Conservation (phyloP, 2,888 invertebrate genomes). For the Melinaea menophilus region DNA sequence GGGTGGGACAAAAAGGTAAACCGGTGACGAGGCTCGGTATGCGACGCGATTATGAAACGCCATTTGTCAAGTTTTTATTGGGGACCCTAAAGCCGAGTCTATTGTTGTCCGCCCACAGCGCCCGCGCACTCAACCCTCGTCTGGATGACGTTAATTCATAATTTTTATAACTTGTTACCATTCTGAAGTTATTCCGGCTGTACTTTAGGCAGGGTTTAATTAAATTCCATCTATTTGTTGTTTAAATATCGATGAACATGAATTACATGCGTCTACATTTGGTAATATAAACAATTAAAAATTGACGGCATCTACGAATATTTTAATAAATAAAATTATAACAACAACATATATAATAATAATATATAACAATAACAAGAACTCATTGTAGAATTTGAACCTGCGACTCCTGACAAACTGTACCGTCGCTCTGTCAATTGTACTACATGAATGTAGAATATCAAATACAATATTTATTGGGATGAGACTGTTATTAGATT, state of each 20-base stretch:
- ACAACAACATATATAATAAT: no score
- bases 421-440: no score
- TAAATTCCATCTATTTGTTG: conserved; percentile 28
- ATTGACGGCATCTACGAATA: no score
- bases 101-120: conserved; percentile 54
- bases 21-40: conserved; percentile 69
- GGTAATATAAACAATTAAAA: no score
- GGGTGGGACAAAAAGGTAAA: conserved; percentile 59
- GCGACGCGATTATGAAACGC: conserved; percentile 75
- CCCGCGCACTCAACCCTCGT: conserved; percentile 56
- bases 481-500: no score
- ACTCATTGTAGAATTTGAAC: no score
- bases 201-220: conserved; percentile 22
- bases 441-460: no score
- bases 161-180: conserved; percentile 75
- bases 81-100: conserved; percentile 63
- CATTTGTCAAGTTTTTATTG: conserved; percentile 79
- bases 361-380: no score
- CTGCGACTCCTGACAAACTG: no score
- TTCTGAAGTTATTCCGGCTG: conserved; percentile 27
- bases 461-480: no score
- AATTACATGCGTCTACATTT: no score
- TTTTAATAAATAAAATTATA: no score
- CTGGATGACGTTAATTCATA: conserved; percentile 68
- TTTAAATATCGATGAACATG: conserved; percentile 5